Evolutionary conservation across 2,113 vertebrate species (phyloP).

Genomic region (Myanophis thanlyinensis): DNA sequence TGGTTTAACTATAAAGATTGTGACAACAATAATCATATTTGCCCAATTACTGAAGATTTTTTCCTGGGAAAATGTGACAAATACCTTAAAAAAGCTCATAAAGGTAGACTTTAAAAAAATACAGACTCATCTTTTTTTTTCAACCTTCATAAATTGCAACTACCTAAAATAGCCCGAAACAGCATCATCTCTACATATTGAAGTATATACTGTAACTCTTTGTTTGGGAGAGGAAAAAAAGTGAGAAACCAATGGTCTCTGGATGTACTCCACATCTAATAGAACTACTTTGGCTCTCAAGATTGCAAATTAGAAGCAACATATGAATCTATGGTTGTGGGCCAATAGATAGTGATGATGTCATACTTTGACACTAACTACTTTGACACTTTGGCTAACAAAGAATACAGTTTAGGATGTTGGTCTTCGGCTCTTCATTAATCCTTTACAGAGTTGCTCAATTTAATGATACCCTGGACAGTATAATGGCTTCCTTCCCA

Average conservation of each 20-base stretch:
- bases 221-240: neutral
- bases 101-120: neutral
- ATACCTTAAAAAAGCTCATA: neutral
- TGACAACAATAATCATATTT: neutral
- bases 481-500: neutral
- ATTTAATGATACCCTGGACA: neutral
- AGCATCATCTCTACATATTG: neutral
- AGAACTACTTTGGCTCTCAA: neutral
- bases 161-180: neutral
- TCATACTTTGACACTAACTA: neutral
- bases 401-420: neutral
- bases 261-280: neutral
- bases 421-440: neutral
- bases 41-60: neutral
- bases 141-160: neutral
- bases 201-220: neutral
- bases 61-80: neutral
- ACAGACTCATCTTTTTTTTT: neutral
- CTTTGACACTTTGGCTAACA: neutral
- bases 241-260: neutral
- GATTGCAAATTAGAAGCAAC: neutral
- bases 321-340: neutral
- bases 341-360: neutral
- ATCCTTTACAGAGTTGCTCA: neutral
- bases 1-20: neutral